phyloP scores from a whole-genome alignment of 2,888 invertebrate species.

The Neoascia interrupta region DNA sequence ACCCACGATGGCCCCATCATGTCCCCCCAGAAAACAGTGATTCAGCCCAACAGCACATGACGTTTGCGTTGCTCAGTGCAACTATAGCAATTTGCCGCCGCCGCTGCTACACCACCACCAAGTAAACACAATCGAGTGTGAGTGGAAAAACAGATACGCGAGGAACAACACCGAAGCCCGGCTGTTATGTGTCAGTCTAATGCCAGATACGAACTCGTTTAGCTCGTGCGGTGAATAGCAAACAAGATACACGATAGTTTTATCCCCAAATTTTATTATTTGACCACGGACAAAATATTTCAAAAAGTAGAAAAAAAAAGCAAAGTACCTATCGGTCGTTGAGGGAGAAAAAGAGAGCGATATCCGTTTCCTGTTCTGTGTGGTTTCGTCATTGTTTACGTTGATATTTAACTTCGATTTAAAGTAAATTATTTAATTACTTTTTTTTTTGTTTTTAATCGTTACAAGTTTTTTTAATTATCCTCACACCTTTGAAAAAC shows the following conservation, averaged over 20 bases:
- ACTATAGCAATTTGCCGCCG: constrained; percentile 22
- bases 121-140: constrained; percentile 37
- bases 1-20: too few species aligned
- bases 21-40: constrained; percentile 9
- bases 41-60: constrained; percentile 35
- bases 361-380: constrained; percentile 55
- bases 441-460: not conserved
- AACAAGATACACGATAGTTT: constrained; percentile 63
- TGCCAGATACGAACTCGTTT: constrained; percentile 78
- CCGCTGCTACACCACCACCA: constrained; percentile 9
- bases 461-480: not conserved
- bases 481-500: too few species aligned
- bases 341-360: constrained; percentile 3
- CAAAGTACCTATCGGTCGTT: not conserved
- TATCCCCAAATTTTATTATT: constrained; percentile 45
- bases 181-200: constrained; percentile 76
- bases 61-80: constrained; percentile 44
- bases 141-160: constrained; percentile 50
- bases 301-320: constrained; percentile 4
- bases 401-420: not conserved
- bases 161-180: constrained; percentile 55
- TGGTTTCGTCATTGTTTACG: constrained; percentile 34
- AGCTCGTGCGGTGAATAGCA: constrained; percentile 77
- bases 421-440: not conserved
- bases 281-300: constrained; percentile 47